These are phyloP conservation scores for Agrochola litura DNA, from an alignment of 2,888 invertebrate species.

Conservation along the genomic window DNA sequence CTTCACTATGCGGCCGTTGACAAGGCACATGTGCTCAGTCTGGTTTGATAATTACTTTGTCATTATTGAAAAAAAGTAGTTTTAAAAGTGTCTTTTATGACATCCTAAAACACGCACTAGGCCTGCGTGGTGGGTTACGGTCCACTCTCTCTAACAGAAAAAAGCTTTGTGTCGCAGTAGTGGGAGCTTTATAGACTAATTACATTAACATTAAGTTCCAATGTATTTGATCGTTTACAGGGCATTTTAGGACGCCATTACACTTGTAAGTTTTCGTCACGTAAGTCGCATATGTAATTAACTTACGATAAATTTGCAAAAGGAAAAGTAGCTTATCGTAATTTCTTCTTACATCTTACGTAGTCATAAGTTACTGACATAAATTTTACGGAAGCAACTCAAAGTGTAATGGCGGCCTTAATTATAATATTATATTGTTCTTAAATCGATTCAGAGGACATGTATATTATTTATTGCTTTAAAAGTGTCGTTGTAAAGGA, in stretches of 20 bases:
- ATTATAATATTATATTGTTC: background rate
- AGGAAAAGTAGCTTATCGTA: too few relatives aligned
- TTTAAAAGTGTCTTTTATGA: background rate
- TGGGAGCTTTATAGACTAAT: background rate
- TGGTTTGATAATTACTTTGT: background rate
- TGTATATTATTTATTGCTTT: background rate
- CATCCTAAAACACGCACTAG: background rate
- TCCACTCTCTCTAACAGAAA: background rate
- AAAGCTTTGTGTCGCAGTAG: too few relatives aligned
- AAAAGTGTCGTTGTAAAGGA: background rate
- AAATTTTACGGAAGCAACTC: too few relatives aligned
- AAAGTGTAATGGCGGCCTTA: background rate
- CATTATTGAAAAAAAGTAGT: too few relatives aligned
- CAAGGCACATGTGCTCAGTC: background rate
- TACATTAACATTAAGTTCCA: background rate
- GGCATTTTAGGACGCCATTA: background rate
- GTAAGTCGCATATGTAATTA: too few relatives aligned
- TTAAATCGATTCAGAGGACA: background rate
- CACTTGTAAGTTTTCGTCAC: too few relatives aligned
- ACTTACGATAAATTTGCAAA: too few relatives aligned
- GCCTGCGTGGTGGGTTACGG: background rate
- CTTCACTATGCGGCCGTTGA: background rate
- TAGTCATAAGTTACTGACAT: too few relatives aligned
- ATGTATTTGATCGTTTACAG: slow-evolving; percentile 5
- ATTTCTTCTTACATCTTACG: too few relatives aligned